Conservation (phyloP, 2,888 invertebrate species). For the Lepeophtheirus nordmannii region DNA sequence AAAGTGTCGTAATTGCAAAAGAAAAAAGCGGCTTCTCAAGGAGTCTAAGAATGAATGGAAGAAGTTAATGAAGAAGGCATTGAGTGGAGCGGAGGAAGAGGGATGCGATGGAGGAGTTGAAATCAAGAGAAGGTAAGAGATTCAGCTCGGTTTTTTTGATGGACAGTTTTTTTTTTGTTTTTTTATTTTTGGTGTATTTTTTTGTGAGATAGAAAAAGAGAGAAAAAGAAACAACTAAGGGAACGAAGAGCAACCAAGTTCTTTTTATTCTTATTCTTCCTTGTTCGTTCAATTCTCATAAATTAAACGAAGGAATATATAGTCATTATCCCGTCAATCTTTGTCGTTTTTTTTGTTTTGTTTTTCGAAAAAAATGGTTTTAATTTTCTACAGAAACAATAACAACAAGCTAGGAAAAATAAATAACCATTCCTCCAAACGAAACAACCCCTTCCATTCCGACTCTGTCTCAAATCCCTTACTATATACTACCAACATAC, state of each 20-base stretch:
- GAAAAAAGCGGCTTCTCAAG: not conserved
- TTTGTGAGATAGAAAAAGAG: too few relatives aligned
- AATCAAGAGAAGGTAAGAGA: not conserved
- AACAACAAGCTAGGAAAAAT: too few relatives aligned
- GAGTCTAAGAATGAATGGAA: not conserved
- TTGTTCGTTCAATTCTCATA: not conserved
- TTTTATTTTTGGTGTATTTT: too few relatives aligned
- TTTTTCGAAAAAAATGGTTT: not conserved
- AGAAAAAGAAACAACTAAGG: not conserved
- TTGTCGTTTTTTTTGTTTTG: not conserved
- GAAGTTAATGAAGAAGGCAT: not conserved
- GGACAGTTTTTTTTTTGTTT: too few relatives aligned
- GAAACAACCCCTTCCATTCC: too few relatives aligned
- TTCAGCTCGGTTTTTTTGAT: too few relatives aligned
- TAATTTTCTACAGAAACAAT: too few relatives aligned
- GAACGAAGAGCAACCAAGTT: not conserved
- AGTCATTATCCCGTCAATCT: slow-evolving; percentile 8
- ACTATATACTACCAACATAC: too few relatives aligned
- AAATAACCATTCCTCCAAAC: too few relatives aligned
- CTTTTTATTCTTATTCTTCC: not conserved
- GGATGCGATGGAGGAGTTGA: not conserved
- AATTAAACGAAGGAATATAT: not conserved
- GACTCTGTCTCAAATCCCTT: too few relatives aligned
- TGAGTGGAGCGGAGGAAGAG: not conserved
- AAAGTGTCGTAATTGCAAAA: not conserved